phyloP scores from a whole-genome alignment of 2,113 vertebrate species.

The Leucosticte australis region DNA sequence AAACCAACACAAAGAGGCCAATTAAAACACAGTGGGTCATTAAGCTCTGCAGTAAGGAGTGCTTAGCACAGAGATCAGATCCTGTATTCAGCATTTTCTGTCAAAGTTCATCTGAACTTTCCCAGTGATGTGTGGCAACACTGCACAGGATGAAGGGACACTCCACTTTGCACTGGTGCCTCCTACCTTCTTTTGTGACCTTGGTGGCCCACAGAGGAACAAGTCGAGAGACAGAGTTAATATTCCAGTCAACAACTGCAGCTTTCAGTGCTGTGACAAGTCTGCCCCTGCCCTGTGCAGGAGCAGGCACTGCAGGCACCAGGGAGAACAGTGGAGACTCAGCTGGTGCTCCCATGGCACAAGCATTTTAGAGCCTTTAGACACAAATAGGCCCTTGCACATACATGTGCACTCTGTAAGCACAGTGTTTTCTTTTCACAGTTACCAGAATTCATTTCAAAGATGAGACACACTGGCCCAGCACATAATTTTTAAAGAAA shows the following conservation, averaged over 20 bases:
- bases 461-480: neutral
- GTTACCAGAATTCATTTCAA: neutral
- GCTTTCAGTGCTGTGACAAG: neutral
- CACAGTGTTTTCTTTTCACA: neutral
- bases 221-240: neutral
- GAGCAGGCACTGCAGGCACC: neutral
- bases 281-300: neutral
- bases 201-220: neutral
- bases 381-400: neutral
- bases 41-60: neutral
- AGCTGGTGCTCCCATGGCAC: neutral
- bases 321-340: rapidly evolving
- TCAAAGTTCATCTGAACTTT: neutral
- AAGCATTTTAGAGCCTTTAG: neutral
- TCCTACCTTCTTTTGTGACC: neutral
- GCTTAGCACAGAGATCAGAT: neutral
- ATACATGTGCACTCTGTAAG: rapidly evolving
- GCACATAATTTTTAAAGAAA: neutral
- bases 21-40: neutral
- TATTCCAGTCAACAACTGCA: rapidly evolving
- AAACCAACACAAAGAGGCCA: neutral
- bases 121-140: neutral
- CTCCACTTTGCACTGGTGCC: neutral
- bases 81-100: neutral
- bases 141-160: neutral